A percentile compares a stretch with the other conserved stretches of the same genome.
Evolutionary conservation across 2,113 vertebrate species (phyloP).

Genomic region (Anolis sagrei): DNA sequence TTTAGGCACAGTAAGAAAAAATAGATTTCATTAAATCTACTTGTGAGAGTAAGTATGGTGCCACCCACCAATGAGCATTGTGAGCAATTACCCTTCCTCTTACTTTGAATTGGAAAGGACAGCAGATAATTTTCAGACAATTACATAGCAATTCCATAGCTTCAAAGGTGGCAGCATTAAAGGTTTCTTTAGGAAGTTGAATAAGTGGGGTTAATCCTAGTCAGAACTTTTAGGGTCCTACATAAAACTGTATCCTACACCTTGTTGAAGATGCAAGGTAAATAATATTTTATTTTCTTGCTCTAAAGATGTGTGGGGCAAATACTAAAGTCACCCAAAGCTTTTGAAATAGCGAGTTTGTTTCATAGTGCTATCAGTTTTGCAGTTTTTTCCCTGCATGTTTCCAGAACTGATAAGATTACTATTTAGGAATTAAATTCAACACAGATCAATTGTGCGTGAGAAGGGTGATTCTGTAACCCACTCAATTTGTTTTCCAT

Average conservation of each 20-base stretch:
- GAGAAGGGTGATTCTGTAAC: neutral
- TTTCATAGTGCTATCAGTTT: too few relatives aligned
- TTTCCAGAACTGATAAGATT: neutral
- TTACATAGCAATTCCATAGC: neutral
- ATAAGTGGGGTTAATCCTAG: neutral
- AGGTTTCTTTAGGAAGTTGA: neutral
- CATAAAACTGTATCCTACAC: neutral
- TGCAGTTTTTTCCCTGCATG: neutral
- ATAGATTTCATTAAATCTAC: neutral
- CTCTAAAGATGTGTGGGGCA: too few relatives aligned
- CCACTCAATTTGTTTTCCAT: neutral
- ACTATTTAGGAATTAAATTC: slow-evolving; percentile 2
- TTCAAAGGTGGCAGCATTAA: neutral
- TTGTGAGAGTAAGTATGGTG: neutral
- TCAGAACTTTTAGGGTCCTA: neutral
- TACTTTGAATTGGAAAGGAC: neutral
- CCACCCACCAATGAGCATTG: neutral
- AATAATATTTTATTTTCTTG: neutral
- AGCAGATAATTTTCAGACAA: neutral
- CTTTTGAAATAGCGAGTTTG: neutral
- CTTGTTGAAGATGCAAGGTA: neutral
- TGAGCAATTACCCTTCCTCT: neutral
- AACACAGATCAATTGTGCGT: neutral
- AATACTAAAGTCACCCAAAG: too few relatives aligned
- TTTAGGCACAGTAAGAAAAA: neutral